These are phyloP conservation scores for Taenaris catops DNA, from an alignment of 2,888 invertebrate species.

Conservation along the genomic window DNA sequence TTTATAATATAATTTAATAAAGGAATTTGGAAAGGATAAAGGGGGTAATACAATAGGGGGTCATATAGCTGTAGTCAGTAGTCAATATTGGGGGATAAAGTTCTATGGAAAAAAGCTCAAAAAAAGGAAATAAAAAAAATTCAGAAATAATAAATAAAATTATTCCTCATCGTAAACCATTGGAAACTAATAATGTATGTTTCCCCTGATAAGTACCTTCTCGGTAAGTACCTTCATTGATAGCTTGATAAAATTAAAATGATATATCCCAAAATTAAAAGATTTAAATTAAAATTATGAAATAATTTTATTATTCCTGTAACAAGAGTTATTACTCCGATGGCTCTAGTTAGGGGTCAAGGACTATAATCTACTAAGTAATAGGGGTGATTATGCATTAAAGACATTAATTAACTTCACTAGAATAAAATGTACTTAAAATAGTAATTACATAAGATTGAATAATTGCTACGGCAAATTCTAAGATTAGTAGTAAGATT, in stretches of 20 bases:
- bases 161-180: conserved; percentile 84
- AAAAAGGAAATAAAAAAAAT: conserved; percentile 81
- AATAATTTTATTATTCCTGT: conserved; percentile 82
- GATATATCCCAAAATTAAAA: conserved; percentile 72
- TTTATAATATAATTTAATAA: conserved; percentile 86
- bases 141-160: conserved; percentile 87
- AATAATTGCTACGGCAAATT: conserved; percentile 82
- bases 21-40: conserved; percentile 85
- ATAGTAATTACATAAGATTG: conserved; percentile 84
- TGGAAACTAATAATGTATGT: conserved; percentile 79
- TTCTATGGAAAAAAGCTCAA: conserved; percentile 79
- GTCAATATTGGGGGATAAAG: conserved; percentile 56
- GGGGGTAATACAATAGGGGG: conserved; percentile 81
- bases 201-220: conserved; percentile 84
- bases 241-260: conserved; percentile 72
- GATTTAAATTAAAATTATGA: conserved; percentile 69
- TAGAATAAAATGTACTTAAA: conserved; percentile 83
- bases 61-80: conserved; percentile 73
- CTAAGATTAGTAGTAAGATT: conserved; percentile 75
- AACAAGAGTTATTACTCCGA: conserved; percentile 77
- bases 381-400: conserved; percentile 79
- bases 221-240: conserved; percentile 84
- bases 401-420: conserved; percentile 82
- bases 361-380: conserved; percentile 84
- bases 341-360: conserved; percentile 81